A percentile compares a stretch with the other conserved stretches of the same genome.
phyloP scores from a whole-genome alignment of 2,888 invertebrate species.

The Drosophila leonis region DNA sequence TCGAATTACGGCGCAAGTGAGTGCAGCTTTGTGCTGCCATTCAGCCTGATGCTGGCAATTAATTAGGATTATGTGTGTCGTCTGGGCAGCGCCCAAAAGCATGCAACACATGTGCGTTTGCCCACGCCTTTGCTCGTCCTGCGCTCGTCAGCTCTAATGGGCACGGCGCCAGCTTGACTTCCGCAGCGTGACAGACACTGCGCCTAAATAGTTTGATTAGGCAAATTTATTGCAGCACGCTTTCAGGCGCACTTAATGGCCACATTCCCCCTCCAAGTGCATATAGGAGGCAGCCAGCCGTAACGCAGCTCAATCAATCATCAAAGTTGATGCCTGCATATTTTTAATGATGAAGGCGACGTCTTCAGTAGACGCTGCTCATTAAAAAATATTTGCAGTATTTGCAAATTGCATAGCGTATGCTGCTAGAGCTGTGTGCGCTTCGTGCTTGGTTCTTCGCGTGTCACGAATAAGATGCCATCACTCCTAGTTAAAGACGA shows the following conservation, averaged over 20 bases:
- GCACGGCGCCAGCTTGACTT: constrained; percentile 67
- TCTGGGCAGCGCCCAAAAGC: constrained; percentile 69
- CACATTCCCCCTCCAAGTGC: constrained; percentile 10
- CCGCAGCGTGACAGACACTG: constrained; percentile 61
- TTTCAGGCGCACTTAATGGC: constrained; percentile 65
- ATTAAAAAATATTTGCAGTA: constrained; percentile 57
- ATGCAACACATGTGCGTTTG: constrained; percentile 63
- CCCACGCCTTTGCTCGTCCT: constrained; percentile 6
- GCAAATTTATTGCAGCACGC: constrained; percentile 71
- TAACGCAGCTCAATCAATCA: constrained; percentile 65
- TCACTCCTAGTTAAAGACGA: not conserved
- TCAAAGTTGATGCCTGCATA: constrained; percentile 54
- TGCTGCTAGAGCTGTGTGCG: constrained; percentile 1
- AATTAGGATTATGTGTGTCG: constrained; percentile 80
- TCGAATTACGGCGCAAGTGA: constrained; percentile 51
- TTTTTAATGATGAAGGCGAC: constrained; percentile 61
- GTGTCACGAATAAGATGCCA: constrained; percentile 11
- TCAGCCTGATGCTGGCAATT: constrained; percentile 70
- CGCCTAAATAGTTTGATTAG: constrained; percentile 76
- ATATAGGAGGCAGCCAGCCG: constrained; percentile 24
- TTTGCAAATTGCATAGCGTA: constrained; percentile 25
- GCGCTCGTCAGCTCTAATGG: constrained; percentile 34
- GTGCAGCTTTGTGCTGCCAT: constrained; percentile 44
- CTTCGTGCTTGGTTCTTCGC: not conserved
- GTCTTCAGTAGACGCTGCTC: constrained; percentile 44